Base-by-base conservation (phyloP, 2,888 invertebrate genomes). In the Coremacera marginata region DNA sequence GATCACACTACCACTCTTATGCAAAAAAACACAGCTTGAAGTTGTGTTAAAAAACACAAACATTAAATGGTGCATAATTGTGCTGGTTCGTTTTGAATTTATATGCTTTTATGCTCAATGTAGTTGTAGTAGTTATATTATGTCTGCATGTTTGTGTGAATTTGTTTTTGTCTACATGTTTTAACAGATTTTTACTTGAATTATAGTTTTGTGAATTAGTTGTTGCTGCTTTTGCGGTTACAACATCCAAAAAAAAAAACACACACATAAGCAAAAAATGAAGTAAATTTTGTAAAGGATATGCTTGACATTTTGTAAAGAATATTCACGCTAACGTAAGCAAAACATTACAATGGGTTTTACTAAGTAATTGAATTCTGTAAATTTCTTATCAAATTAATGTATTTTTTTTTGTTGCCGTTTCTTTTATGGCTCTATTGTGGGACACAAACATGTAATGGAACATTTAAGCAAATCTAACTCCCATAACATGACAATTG, bases 191-290 rank as follows among this genome's bases (percentile, higher is more conserved):
- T 31, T 71, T 71, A 34, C 52, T 76, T 71, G 71, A 76, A 71
- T 76, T 71, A 76, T 70, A 37, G 71, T 63, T 51, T 76, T 31
- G 71, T 65, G 65, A 55, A 71, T 76, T 65, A 76, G 63, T 55
- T 70, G 60, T 71, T 34, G 70, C 49, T 70, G 73, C 19, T 55
- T 27, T 31, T 68, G 75, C 31, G 52, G 55, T 67, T 68, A 22
- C 51, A 74, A 37, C 22, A 67, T 14, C 65, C n/a, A 16, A 14
- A 62, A 62, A 11, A 34, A 11, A 62, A 11, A 34, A 11, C 49
- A 65, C 19, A 8, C 27, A 19, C 51, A 51, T 14, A 49, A 34
- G 63, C n/a, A 27, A 51, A 25, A 44, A 44, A 44, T 11, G 3
- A 4, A 7, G 1, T 4, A 44, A 4, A 44, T 14, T 44, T 44